Conservation (phyloP, 2,113 vertebrate species). For the Phrynosoma blainvillii region DNA sequence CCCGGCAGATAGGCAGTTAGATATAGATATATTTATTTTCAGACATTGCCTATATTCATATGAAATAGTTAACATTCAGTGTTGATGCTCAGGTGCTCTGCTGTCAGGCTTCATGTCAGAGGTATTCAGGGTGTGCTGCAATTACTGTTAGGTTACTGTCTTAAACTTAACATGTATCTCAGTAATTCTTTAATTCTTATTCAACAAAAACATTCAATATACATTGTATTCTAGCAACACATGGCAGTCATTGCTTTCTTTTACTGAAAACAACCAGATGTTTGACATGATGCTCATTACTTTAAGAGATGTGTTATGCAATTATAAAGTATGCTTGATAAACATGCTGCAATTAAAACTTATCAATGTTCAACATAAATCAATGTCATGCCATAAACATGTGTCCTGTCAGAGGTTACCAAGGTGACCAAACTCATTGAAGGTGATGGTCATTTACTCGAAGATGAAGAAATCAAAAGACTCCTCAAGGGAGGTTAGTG, state of each 20-base stretch:
- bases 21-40: neutral
- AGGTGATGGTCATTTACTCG: constrained; percentile 84
- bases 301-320: neutral
- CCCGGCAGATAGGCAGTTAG: too few relatives aligned
- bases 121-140: neutral
- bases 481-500: constrained; percentile 89
- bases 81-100: neutral
- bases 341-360: neutral
- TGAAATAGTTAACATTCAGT: neutral
- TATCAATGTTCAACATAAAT: constrained; percentile 61
- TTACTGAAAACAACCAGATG: neutral
- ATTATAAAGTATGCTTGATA: constrained; percentile 12
- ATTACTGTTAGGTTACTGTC: neutral
- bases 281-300: constrained; percentile 40
- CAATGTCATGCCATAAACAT: constrained; percentile 75
- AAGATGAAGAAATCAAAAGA: constrained; percentile 87
- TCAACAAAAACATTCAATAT: neutral
- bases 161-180: neutral
- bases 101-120: neutral
- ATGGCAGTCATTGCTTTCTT: neutral
- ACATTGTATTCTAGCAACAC: neutral
- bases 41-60: neutral
- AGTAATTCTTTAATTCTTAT: neutral
- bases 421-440: constrained; percentile 87
- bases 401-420: constrained; percentile 85